Conservation (phyloP, 2,113 vertebrate genomes). For the Mungos mungo region DNA sequence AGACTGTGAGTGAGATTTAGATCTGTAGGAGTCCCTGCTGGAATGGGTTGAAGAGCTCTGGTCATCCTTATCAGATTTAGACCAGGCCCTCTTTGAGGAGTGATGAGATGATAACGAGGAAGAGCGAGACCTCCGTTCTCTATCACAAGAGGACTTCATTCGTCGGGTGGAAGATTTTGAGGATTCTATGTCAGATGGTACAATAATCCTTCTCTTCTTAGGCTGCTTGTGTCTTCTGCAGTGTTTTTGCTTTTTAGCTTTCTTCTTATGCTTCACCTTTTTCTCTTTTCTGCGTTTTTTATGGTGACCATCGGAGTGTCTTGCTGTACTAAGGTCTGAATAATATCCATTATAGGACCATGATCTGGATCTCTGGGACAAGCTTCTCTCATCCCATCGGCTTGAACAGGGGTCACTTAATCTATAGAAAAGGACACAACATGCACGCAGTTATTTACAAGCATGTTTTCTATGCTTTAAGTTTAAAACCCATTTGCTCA, state of each 20-base stretch:
- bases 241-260: conserved; percentile 94
- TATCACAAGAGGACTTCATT: conserved; percentile 81
- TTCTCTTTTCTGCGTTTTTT: conserved; percentile 92
- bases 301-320: conserved; percentile 85
- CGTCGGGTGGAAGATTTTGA: conserved; percentile 85
- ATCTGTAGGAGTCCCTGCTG: conserved; percentile 88
- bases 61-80: conserved; percentile 87
- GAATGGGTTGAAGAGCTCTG: conserved; percentile 84
- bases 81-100: conserved; percentile 87
- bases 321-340: conserved; percentile 86
- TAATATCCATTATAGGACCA: conserved; percentile 90
- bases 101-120: conserved; percentile 84
- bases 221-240: conserved; percentile 91
- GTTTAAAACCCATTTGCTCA: background rate
- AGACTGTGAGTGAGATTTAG: conserved; percentile 84
- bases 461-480: background rate
- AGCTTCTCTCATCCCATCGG: conserved; percentile 93
- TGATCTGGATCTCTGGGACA: conserved; percentile 91
- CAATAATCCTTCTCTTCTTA: conserved; percentile 83
- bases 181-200: conserved; percentile 84
- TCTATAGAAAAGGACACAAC: conserved; percentile 68
- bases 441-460: background rate
- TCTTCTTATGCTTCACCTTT: conserved; percentile 94
- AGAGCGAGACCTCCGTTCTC: conserved; percentile 85
- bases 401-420: conserved; percentile 90